Evolutionary conservation across 2,113 vertebrate species (phyloP).

Genomic region (Aleadryas rufinucha): DNA sequence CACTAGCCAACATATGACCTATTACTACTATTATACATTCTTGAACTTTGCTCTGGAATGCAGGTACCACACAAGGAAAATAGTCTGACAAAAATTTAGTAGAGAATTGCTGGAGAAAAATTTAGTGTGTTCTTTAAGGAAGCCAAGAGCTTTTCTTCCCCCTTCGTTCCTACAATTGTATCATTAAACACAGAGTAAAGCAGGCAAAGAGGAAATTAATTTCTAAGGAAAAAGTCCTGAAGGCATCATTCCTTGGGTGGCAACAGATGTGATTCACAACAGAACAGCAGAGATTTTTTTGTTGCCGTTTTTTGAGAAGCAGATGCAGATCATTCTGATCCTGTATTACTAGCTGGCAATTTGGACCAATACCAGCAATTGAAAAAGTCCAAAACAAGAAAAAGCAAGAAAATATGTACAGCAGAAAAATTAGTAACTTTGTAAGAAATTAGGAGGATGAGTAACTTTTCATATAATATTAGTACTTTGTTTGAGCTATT

Average conservation of each 20-base stretch:
- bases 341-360: not conserved
- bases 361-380: not conserved
- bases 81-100: not conserved
- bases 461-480: not conserved
- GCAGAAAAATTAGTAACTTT: not conserved
- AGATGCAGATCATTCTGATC: slow-evolving; percentile 29
- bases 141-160: not conserved
- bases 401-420: not conserved
- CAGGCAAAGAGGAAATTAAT: slow-evolving; percentile 55
- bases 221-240: slow-evolving; percentile 49
- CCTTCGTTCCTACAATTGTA: not conserved
- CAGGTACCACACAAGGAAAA: not conserved
- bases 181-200: slow-evolving; percentile 68
- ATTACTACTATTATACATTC: not conserved
- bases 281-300: not conserved
- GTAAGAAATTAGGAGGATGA: not conserved
- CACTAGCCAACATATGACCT: not conserved
- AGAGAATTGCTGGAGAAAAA: not conserved
- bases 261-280: slow-evolving; percentile 41
- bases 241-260: slow-evolving; percentile 53
- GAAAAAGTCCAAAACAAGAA: not conserved
- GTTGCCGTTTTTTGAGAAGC: not conserved
- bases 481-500: not conserved
- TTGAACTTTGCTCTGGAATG: not conserved
- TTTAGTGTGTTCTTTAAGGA: not conserved